phyloP scores from a whole-genome alignment of 2,113 vertebrate genomes.

The Heliornis fulica region DNA sequence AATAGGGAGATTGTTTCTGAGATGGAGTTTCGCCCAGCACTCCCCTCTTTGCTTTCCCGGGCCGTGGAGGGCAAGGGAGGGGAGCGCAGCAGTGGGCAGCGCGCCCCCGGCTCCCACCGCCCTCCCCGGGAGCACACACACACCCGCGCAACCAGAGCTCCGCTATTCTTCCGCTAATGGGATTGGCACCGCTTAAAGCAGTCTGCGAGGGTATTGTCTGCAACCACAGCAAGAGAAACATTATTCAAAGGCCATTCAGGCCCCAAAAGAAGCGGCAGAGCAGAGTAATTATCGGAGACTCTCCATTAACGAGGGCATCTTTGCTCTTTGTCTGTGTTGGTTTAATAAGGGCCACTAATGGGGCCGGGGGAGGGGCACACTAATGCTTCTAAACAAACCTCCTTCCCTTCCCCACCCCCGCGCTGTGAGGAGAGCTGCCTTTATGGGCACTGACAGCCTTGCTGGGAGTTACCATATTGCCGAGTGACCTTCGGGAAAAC shows the following conservation, averaged over 20 bases:
- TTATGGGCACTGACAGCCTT: slow-evolving; percentile 65
- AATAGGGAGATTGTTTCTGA: background rate
- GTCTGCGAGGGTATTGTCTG: slow-evolving; percentile 78
- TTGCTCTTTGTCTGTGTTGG: slow-evolving; percentile 82
- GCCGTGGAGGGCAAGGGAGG: background rate
- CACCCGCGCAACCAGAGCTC: slow-evolving; percentile 23
- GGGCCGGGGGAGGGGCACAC: slow-evolving; percentile 72
- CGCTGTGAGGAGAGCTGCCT: slow-evolving; percentile 56
- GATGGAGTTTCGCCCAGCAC: background rate
- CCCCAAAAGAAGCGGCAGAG: slow-evolving; percentile 75
- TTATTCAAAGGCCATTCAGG: slow-evolving; percentile 84
- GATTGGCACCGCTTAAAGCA: slow-evolving; percentile 81
- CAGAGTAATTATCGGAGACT: slow-evolving; percentile 82
- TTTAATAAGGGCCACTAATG: slow-evolving; percentile 84
- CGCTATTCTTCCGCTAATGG: slow-evolving; percentile 81
- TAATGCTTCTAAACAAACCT: slow-evolving; percentile 83
- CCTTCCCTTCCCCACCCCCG: slow-evolving; percentile 56
- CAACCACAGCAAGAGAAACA: slow-evolving; percentile 81
- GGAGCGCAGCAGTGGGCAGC: background rate
- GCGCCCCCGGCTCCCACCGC: background rate
- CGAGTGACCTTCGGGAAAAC: slow-evolving; percentile 68
- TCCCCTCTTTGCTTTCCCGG: background rate
- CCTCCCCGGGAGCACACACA: background rate
- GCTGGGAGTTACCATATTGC: slow-evolving; percentile 70
- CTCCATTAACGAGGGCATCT: slow-evolving; percentile 81